Conservation (phyloP, 2,797 vertebrate species). For the Phalloptychus januarius region DNA sequence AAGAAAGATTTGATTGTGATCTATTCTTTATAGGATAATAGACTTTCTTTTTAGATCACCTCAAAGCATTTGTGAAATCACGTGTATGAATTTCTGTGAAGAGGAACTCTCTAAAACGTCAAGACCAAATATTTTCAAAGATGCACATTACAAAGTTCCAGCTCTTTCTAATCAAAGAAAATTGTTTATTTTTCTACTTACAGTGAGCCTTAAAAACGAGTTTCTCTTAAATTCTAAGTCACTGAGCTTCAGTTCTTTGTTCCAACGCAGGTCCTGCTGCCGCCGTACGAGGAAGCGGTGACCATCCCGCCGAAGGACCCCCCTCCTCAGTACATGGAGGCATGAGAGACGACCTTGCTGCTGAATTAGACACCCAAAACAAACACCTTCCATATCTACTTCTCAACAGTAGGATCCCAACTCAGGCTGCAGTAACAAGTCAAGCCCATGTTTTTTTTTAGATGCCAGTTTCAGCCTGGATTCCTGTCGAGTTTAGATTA, state of each 20-base stretch:
- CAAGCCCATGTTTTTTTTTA: conserved; percentile 36
- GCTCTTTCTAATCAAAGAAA: background rate
- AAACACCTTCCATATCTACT: conserved; percentile 19
- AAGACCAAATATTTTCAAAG: background rate
- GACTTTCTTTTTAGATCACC: background rate
- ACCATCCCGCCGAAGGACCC: conserved; percentile 80
- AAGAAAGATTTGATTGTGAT: background rate
- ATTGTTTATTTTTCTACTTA: background rate
- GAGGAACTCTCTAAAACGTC: background rate
- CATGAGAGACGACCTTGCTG: conserved; percentile 53
- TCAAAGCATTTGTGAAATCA: background rate
- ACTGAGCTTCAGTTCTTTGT: conserved; percentile 19
- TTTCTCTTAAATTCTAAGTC: background rate
- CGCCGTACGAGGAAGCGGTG: conserved; percentile 80
- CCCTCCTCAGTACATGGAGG: conserved; percentile 79
- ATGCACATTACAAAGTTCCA: background rate
- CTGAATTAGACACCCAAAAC: conserved; percentile 26
- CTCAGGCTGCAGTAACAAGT: conserved; percentile 34
- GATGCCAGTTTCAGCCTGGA: conserved; percentile 44
- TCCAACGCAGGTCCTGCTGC: conserved; percentile 78
- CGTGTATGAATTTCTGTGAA: no score
- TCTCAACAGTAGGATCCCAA: conserved; percentile 33
- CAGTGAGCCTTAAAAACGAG: background rate
- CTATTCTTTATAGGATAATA: background rate
- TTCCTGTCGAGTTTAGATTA: conserved; percentile 46